Evolutionary conservation across 1,140 invertebrate species (phyloP).

Genomic region (Trichogramma pretiosum): DNA sequence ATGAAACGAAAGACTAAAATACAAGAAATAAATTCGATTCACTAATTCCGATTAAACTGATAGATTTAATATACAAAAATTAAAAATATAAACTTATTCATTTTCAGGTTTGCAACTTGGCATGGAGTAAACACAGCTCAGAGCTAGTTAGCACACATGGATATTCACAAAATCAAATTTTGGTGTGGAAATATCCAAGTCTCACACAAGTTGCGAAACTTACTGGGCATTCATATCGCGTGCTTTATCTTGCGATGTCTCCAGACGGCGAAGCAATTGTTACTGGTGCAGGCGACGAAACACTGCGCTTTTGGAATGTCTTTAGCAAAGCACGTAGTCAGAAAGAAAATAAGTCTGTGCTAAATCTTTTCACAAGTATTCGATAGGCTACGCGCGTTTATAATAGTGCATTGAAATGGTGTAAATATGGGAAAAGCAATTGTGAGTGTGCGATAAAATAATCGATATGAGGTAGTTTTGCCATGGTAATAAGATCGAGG

Average conservation of each 20-base stretch:
- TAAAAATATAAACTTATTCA: too few relatives aligned
- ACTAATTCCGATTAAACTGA: too few relatives aligned
- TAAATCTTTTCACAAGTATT: conserved; percentile 91
- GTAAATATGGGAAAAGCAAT: too few relatives aligned
- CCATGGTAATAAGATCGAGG: neutral
- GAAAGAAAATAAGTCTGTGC: conserved; percentile 91
- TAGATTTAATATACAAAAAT: too few relatives aligned
- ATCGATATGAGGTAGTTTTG: conserved; percentile 2
- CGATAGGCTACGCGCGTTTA: conserved; percentile 43
- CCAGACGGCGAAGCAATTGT: conserved; percentile 99
- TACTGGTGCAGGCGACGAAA: conserved; percentile 98
- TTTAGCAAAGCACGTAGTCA: conserved; percentile 95
- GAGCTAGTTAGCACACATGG: conserved; percentile 98
- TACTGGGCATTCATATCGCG: conserved; percentile 94
- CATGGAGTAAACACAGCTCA: conserved; percentile 98
- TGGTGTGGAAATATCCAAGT: conserved; percentile 99
- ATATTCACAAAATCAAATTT: conserved; percentile 98
- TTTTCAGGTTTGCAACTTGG: conserved; percentile 83
- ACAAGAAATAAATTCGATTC: too few relatives aligned
- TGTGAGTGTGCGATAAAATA: neutral
- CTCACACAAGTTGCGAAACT: conserved; percentile 95
- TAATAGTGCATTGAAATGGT: conserved; percentile 9
- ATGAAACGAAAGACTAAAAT: too few relatives aligned
- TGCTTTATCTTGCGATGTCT: conserved; percentile 94
- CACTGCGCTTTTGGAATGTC: conserved; percentile 97